Evolutionary conservation across 2,888 invertebrate genomes (phyloP).

Genomic region (Drosophila peninsularis): DNA sequence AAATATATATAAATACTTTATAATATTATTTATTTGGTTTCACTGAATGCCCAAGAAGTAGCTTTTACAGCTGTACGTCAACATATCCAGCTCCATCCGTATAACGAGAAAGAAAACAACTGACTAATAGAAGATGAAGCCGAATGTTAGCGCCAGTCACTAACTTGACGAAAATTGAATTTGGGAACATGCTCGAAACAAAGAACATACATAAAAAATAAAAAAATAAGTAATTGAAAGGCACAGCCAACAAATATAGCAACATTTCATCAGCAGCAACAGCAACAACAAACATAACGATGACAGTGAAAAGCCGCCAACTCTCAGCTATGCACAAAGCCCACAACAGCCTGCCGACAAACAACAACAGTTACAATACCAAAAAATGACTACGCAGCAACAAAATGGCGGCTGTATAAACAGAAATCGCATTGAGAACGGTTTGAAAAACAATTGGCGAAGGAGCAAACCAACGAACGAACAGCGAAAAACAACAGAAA

Average conservation of each 20-base stretch:
- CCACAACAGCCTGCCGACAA: slow-evolving; percentile 6
- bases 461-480: slow-evolving; percentile 9
- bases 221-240: slow-evolving; percentile 16
- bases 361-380: slow-evolving; percentile 31
- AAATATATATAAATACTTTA: background rate
- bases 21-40: background rate
- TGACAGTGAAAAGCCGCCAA: slow-evolving; percentile 55
- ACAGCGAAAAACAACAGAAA: slow-evolving; percentile 11
- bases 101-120: background rate
- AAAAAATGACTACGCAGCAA: slow-evolving; percentile 38
- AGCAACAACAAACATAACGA: slow-evolving; percentile 29
- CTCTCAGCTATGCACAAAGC: slow-evolving; percentile 27
- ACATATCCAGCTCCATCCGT: background rate
- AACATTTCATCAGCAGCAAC: slow-evolving; percentile 44
- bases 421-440: slow-evolving; percentile 47
- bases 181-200: slow-evolving; percentile 4
- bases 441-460: slow-evolving; percentile 38
- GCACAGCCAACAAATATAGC: slow-evolving; percentile 49
- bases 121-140: background rate
- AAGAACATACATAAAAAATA: slow-evolving; percentile 18
- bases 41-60: background rate
- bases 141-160: background rate
- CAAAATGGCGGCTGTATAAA: slow-evolving; percentile 64
- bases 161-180: slow-evolving; percentile 1
- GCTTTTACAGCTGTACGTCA: background rate